Conservation (phyloP, 2,888 invertebrate genomes). For the Tupiocoris notatus region DNA sequence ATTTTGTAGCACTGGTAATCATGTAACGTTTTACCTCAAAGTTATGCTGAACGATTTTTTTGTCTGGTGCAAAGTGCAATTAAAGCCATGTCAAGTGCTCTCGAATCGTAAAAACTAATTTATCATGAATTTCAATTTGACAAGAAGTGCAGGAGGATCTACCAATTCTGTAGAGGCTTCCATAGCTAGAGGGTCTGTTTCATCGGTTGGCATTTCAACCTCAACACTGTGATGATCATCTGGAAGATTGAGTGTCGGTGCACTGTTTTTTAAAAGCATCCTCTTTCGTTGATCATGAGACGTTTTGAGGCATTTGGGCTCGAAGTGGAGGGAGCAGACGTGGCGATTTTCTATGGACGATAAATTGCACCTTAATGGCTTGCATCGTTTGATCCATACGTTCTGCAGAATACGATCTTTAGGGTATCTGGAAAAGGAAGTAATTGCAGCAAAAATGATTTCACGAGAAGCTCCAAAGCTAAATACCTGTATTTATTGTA, state of each 20-base stretch:
- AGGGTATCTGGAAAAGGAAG: slow-evolving; percentile 5
- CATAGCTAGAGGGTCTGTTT: not conserved
- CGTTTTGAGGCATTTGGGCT: not conserved
- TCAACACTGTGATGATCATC: not conserved
- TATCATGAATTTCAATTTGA: too few relatives aligned
- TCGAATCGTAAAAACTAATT: too few relatives aligned
- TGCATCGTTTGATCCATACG: slow-evolving; percentile 1
- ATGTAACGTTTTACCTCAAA: too few relatives aligned
- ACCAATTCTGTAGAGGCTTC: too few relatives aligned
- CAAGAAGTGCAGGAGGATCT: too few relatives aligned
- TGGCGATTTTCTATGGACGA: slow-evolving; percentile 10
- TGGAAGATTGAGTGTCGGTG: not conserved
- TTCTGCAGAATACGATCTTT: not conserved
- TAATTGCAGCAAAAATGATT: too few relatives aligned
- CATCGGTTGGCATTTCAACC: not conserved
- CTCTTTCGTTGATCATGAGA: not conserved
- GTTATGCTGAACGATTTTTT: too few relatives aligned
- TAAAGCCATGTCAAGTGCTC: too few relatives aligned
- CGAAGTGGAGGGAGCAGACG: slow-evolving; percentile 32
- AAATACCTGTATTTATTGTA: too few relatives aligned
- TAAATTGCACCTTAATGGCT: not conserved
- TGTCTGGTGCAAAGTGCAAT: too few relatives aligned
- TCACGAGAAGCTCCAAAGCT: too few relatives aligned
- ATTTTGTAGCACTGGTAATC: too few relatives aligned
- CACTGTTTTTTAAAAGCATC: not conserved